Evolutionary conservation across 2,888 invertebrate species (phyloP), one percentile per base, ranked within the genome.

Genomic region (Furcula furcula): DNA sequence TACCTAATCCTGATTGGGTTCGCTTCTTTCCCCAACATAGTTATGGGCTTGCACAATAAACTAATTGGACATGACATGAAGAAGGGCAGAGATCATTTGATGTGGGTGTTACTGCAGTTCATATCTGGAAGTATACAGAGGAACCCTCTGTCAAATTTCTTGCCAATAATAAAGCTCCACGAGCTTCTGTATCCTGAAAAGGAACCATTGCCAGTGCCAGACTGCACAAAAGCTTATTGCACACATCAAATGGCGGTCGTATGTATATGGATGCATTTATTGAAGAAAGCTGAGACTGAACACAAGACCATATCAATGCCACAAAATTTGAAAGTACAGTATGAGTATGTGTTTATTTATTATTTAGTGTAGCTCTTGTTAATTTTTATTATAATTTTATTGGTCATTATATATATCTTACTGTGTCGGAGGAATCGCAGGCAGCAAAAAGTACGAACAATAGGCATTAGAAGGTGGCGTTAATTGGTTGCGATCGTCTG

Each of bases 71-170:
- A 94, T 51, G 96, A 97, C 65, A 89, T 97, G 69, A 91, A 94
- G 40, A 95, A 96, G 76, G 98, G 98, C 0, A 90, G 99, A 29
- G 98, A 98, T 80, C 98, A 99, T 64, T 87, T 99, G n/a, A 99
- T 99, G 98, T 99, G 99, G 98, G 95, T 98, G 11, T 86, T 99
- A 10, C 86, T 99, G 25, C 99, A 99, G 83, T 98, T 98, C 66
- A 97, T 99, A 58, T 98, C 98, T 0, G 98, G 98, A 29, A 97
- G 97, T 66, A 98, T 98, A 62, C 97, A 97, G 75, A 93, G 97
- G 56, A 98, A 98, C 82, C 96, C 97, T 0, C 80, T 96, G 28
- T 93, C 94, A 0, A 97, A 96, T 72, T 97, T 97, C 65, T 82
- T 97, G 43, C 97, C 97, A 0, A 96, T 98, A 40, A 92, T 98